These are phyloP conservation scores for Drosophila lacteicornis DNA, from an alignment of 1,140 invertebrate species.

Conservation along the genomic window DNA sequence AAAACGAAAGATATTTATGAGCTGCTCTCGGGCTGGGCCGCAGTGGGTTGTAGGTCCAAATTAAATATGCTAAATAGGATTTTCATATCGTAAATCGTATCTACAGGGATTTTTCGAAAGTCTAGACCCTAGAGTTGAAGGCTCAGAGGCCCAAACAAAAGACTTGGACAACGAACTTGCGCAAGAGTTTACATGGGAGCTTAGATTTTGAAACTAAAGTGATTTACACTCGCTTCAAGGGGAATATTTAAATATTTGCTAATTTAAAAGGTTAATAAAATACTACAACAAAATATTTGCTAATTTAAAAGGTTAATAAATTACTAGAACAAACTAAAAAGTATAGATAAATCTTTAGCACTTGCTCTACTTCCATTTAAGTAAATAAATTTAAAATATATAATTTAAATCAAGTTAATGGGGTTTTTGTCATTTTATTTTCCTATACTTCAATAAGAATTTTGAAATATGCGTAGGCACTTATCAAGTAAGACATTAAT, in stretches of 20 bases:
- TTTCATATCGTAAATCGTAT: constrained; percentile 36
- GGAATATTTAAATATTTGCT: not conserved
- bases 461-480: no score
- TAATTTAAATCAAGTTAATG: not conserved
- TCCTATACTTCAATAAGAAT: no score
- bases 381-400: not conserved
- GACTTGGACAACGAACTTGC: constrained; percentile 59
- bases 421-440: not conserved
- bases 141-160: constrained; percentile 31
- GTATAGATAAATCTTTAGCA: not conserved
- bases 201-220: not conserved
- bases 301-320: no score
- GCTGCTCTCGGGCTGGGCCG: constrained; percentile 11
- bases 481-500: no score
- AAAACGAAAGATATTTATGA: constrained; percentile 44
- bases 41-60: constrained; percentile 29
- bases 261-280: not conserved
- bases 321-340: no score
- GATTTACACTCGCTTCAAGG: not conserved
- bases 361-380: not conserved
- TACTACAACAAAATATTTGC: no score
- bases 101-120: constrained; percentile 17
- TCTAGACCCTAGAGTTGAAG: not conserved
- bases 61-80: constrained; percentile 41
- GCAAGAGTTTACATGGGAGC: not conserved